A percentile compares a stretch with the other conserved stretches of the same genome.
These are phyloP conservation scores for Acanthosepion esculentum DNA, from an alignment of 2,888 invertebrate species.

Conservation along the genomic window DNA sequence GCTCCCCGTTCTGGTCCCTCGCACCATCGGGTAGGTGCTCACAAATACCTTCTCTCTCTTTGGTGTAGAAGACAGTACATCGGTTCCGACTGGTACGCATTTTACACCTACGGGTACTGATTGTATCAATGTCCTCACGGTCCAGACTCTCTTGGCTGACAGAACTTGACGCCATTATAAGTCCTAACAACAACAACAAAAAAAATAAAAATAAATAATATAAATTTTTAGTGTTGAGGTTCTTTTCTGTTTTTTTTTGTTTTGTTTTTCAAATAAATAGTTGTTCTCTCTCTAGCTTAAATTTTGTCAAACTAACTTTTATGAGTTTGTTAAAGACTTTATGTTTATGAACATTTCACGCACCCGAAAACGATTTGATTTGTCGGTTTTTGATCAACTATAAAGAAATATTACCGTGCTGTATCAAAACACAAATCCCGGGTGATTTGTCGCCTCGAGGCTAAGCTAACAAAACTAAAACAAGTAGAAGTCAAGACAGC, in stretches of 20 bases:
- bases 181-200: constrained; percentile 4
- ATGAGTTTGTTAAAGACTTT: too few species aligned
- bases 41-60: constrained; percentile 56
- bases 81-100: constrained; percentile 78
- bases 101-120: constrained; percentile 77
- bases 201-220: background rate
- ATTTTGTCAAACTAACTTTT: too few species aligned
- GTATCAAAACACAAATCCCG: background rate
- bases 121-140: constrained; percentile 77
- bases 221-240: background rate
- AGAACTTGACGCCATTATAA: constrained; percentile 80
- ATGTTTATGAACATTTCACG: background rate
- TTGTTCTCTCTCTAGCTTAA: background rate
- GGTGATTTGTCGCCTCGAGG: background rate
- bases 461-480: background rate
- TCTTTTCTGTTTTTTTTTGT: background rate
- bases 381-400: background rate
- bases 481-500: background rate
- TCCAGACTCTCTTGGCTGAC: constrained; percentile 80
- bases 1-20: constrained; percentile 56
- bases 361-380: background rate
- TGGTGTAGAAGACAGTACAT: constrained; percentile 60
- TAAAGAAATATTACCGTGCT: background rate
- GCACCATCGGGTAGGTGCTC: constrained; percentile 51
- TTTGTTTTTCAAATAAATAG: background rate